Base-by-base conservation (phyloP, 2,797 vertebrate genomes). In the Gallirallus australis region DNA sequence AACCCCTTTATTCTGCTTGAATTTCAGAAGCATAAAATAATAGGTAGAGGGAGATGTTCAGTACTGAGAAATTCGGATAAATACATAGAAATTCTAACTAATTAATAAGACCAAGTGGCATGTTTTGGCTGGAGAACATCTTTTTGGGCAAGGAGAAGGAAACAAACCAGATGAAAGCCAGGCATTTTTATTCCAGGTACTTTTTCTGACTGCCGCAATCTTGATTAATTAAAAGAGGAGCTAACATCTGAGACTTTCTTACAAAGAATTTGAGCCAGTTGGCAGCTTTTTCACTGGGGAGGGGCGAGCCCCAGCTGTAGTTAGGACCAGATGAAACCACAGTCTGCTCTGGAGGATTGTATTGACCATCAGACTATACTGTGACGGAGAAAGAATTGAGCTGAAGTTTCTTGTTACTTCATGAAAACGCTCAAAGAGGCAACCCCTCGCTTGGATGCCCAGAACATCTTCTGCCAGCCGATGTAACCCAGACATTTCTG, bases 161-260 rank as follows among this genome's bases (percentile, higher is more conserved):
- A 94, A 47, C 30, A 64, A 68, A 93, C 31, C 53, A 86, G 89
- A 89, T 87, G 71, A 86, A 85, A 93, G 81, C 70, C 53, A 50
- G 86, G 53, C 65, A 60, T 8, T 84, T 90, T 88, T 86, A 93
- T 87, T 94, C 50, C 65, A 70, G 86, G 84, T 86, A 31, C 31
- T 17, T 39, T 57, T 71, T 53, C 17, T 86, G 77, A 76, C n/a
- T 94, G 85, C 73, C 87, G 87, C 89, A 95, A 65, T 94, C 89
- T 10, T 56, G 37, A 75, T 25, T 65, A 72, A 65, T 90, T 90
- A 77, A 84, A 84, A 89, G 66, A 94, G 77, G 45, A 95, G 91
- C 94, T 84, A 96, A 78, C 30, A 47, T 27, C 39, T 66, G 82
- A 97, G 81, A 93, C 79, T 85, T 95, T 93, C 92, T 96, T 81